Evolutionary conservation across 2,888 invertebrate species (phyloP).

Genomic region (Agrilus cyanescens): DNA sequence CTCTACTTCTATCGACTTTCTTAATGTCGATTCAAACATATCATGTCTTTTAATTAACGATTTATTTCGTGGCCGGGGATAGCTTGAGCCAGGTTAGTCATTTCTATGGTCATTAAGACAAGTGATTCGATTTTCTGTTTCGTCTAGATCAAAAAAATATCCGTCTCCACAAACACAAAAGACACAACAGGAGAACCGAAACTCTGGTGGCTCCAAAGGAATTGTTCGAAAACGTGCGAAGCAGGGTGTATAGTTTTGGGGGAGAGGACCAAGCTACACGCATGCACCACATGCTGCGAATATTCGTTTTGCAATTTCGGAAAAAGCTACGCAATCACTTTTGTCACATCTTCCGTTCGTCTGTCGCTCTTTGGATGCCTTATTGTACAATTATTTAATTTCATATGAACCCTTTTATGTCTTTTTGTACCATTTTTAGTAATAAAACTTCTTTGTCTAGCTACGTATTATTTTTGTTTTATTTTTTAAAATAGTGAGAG

Average conservation of each 20-base stretch:
- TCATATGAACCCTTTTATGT: no score
- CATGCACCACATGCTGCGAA: conserved; percentile 80
- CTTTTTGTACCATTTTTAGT: no score
- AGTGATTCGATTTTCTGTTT: neutral
- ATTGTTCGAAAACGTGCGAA: conserved; percentile 73
- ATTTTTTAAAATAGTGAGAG: no score
- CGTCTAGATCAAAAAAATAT: conserved; percentile 64
- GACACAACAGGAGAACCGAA: conserved; percentile 63
- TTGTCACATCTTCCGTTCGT: no score
- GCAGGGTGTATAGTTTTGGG: conserved; percentile 83
- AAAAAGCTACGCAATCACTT: conserved; percentile 26
- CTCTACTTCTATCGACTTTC: conserved; percentile 2
- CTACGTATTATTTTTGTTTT: no score
- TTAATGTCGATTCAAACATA: neutral
- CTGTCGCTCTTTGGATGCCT: no score
- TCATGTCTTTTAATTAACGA: neutral
- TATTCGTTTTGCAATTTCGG: conserved; percentile 69
- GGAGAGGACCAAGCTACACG: conserved; percentile 75
- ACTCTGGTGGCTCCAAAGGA: conserved; percentile 75
- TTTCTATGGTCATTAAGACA: no score
- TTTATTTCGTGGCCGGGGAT: neutral
- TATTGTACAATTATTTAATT: no score
- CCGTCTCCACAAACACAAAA: conserved; percentile 71
- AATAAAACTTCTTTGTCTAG: no score
- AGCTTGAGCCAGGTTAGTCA: neutral